Conservation (phyloP, 2,888 invertebrate species). For the Fragum whitleyi region DNA sequence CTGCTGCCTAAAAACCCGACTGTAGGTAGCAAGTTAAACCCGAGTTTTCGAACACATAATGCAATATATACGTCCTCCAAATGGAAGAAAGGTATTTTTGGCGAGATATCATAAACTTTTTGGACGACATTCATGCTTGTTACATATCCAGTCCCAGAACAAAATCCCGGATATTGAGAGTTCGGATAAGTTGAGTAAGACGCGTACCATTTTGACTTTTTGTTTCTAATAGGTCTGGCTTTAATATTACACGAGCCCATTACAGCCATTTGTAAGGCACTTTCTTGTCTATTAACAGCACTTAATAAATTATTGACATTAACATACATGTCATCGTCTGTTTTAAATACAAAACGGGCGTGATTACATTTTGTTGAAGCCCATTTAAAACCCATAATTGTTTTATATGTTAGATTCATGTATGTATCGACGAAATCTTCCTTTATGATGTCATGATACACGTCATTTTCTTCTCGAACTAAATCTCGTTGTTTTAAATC, state of each 20-base stretch:
- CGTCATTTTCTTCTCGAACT: constrained; percentile 47
- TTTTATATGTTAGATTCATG: constrained; percentile 65
- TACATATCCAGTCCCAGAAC: constrained; percentile 77
- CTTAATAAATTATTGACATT: constrained; percentile 59
- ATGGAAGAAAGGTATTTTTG: constrained; percentile 75
- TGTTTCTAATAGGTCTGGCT: constrained; percentile 66
- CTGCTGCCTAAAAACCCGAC: constrained; percentile 67
- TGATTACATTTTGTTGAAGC: constrained; percentile 54
- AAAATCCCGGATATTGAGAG: constrained; percentile 74
- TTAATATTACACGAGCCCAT: constrained; percentile 63
- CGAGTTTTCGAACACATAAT: constrained; percentile 69
- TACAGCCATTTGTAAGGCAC: constrained; percentile 53
- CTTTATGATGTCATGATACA: constrained; percentile 59
- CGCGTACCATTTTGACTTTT: constrained; percentile 76
- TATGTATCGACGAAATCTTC: constrained; percentile 68
- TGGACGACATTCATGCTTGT: constrained; percentile 69
- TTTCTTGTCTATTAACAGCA: constrained; percentile 30
- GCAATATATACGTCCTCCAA: constrained; percentile 78
- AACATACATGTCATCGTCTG: constrained; percentile 78
- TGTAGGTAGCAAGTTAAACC: constrained; percentile 49
- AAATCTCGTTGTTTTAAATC: not conserved
- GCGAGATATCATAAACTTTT: constrained; percentile 69
- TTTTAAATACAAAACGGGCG: constrained; percentile 64
- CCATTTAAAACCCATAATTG: constrained; percentile 69
- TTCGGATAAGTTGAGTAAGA: constrained; percentile 70